Conservation (phyloP, 2,888 invertebrate genomes). For the Tribolium freemani region DNA sequence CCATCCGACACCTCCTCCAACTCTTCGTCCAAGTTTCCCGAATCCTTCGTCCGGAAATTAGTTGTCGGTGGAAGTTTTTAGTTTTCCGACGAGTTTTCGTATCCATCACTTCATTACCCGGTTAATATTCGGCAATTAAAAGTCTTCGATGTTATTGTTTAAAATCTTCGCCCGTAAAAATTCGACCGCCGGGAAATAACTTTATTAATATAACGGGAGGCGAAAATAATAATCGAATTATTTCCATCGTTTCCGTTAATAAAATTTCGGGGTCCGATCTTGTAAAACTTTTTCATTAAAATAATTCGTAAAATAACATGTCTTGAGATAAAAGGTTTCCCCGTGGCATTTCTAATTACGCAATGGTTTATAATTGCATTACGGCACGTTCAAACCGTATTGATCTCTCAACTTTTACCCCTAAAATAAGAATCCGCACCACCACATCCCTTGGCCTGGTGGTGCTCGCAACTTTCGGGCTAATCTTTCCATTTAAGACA, state of each 20-base stretch:
- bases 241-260: constrained; percentile 55
- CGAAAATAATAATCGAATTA: constrained; percentile 55
- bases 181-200: constrained; percentile 24
- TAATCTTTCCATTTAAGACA: constrained; percentile 62
- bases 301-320: constrained; percentile 63
- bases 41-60: constrained; percentile 39
- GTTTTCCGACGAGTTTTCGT: constrained; percentile 27
- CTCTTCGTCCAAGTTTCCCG: constrained; percentile 4
- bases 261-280: constrained; percentile 51
- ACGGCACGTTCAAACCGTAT: constrained; percentile 63
- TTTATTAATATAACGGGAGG: constrained; percentile 48
- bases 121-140: constrained; percentile 17
- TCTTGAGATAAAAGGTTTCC: constrained; percentile 61
- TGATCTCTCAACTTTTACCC: constrained; percentile 63
- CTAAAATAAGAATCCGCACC: constrained; percentile 61
- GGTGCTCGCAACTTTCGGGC: constrained; percentile 41
- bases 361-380: constrained; percentile 66
- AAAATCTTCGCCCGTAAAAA: constrained; percentile 10
- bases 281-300: constrained; percentile 61
- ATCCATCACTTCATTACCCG: constrained; percentile 30
- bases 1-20: background rate
- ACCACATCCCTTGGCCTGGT: constrained; percentile 20
- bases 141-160: constrained; percentile 10
- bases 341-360: constrained; percentile 65
- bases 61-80: constrained; percentile 40